phyloP scores from a whole-genome alignment of 1,140 invertebrate species.

The Drepana arcuata region DNA sequence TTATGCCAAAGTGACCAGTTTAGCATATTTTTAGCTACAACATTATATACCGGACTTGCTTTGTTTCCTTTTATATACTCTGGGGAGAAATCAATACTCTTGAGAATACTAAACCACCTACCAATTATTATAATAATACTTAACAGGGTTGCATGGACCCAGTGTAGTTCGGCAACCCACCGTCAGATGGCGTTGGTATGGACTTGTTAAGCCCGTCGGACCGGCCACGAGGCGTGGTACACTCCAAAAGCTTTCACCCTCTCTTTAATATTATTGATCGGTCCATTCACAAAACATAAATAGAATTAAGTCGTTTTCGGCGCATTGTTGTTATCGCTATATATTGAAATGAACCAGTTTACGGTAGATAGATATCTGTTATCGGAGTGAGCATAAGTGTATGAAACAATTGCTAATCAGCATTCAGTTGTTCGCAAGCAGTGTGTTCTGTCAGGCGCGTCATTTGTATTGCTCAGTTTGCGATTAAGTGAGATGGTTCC shows the following conservation, averaged over 20 bases:
- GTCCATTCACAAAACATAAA: slow-evolving; percentile 38
- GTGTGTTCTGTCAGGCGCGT: slow-evolving; percentile 31
- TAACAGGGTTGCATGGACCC: no score
- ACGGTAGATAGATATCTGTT: slow-evolving; percentile 33
- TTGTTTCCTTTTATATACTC: no score
- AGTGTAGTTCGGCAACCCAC: slow-evolving; percentile 13
- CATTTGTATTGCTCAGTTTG: slow-evolving; percentile 24
- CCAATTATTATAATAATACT: no score
- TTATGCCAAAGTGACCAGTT: no score
- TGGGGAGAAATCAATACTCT: no score
- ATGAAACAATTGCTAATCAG: slow-evolving; percentile 28
- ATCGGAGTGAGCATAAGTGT: slow-evolving; percentile 17
- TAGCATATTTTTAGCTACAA: no score
- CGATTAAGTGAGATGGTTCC: slow-evolving; percentile 16
- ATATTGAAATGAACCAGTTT: slow-evolving; percentile 14
- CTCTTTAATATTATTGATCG: slow-evolving; percentile 52
- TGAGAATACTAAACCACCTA: no score
- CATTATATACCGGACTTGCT: no score
- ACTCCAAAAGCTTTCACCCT: slow-evolving; percentile 54
- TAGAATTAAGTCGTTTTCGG: slow-evolving; percentile 39
- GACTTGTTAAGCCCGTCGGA: slow-evolving; percentile 27
- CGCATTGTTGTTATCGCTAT: slow-evolving; percentile 30
- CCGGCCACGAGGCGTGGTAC: slow-evolving; percentile 47
- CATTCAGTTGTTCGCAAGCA: slow-evolving; percentile 33
- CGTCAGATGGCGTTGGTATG: slow-evolving; percentile 38